Conservation (phyloP, 2,113 vertebrate species). For the Anser brachyrhynchus region DNA sequence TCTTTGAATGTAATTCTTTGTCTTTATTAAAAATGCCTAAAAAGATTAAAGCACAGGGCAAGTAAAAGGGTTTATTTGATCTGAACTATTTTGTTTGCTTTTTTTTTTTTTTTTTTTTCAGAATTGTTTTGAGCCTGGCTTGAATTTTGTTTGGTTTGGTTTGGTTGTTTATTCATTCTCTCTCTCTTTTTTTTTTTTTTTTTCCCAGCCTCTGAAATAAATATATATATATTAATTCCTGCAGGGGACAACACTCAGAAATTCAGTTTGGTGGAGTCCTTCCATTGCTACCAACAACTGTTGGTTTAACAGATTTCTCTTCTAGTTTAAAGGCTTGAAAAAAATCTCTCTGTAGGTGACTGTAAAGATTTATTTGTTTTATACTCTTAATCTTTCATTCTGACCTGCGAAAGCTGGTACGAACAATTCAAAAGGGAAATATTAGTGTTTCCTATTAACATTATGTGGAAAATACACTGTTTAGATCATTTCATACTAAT, state of each 20-base stretch:
- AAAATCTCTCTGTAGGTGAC: neutral
- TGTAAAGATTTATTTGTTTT: neutral
- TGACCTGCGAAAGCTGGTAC: neutral
- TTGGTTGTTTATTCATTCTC: too few species aligned
- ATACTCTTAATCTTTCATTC: neutral
- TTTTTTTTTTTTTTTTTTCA: neutral
- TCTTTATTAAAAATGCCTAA: neutral
- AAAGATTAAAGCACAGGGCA: neutral
- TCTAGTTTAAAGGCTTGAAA: neutral
- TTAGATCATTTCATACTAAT: neutral
- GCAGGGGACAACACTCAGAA: neutral
- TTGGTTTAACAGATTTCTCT: neutral
- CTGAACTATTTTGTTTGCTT: neutral
- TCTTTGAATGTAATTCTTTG: neutral
- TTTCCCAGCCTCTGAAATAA: neutral
- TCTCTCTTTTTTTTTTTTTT: neutral
- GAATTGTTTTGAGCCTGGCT: neutral
- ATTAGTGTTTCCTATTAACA: neutral
- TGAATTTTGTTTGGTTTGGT: neutral
- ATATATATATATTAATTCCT: neutral
- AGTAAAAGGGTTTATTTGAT: neutral
- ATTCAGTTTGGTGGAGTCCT: neutral
- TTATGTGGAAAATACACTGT: neutral
- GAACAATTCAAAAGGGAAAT: neutral
- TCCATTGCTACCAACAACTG: neutral